phyloP scores from a whole-genome alignment of 1,140 invertebrate genomes.

The Pygmarrhopalites habei region DNA sequence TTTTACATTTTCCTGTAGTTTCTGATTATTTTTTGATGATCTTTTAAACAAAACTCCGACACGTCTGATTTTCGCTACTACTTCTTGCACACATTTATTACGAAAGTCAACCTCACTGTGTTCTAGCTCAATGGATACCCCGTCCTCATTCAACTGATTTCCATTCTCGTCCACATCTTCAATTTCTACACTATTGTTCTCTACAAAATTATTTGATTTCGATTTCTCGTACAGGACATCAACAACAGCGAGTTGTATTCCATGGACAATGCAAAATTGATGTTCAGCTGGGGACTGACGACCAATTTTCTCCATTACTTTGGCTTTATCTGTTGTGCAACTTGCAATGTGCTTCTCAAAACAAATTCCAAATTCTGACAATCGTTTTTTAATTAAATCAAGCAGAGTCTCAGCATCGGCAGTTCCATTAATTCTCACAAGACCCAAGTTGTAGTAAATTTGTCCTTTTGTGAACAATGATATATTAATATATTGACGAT shows the following conservation, averaged over 20 bases:
- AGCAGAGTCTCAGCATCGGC: neutral
- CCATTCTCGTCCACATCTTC: no score
- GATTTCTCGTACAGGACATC: conserved; percentile 13
- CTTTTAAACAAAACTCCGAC: neutral
- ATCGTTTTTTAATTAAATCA: neutral
- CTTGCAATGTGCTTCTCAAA: neutral
- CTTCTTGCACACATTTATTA: no score
- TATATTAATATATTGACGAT: conserved; percentile 12
- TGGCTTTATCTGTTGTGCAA: conserved; percentile 10
- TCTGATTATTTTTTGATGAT: conserved; percentile 1
- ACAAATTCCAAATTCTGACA: neutral
- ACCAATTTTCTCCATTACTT: conserved; percentile 18
- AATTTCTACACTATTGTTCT: neutral
- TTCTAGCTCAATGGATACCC: no score
- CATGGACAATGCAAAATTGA: conserved; percentile 17
- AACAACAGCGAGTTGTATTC: conserved; percentile 9
- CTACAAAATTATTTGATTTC: neutral
- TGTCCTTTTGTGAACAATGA: neutral
- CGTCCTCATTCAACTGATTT: no score
- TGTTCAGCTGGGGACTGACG: neutral
- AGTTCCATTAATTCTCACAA: neutral
- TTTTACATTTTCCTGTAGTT: neutral
- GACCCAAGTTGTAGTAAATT: neutral
- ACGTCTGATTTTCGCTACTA: neutral
- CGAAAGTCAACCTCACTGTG: no score